Evolutionary conservation across 1,140 invertebrate genomes (phyloP).

Genomic region (Drosophila simulans): DNA sequence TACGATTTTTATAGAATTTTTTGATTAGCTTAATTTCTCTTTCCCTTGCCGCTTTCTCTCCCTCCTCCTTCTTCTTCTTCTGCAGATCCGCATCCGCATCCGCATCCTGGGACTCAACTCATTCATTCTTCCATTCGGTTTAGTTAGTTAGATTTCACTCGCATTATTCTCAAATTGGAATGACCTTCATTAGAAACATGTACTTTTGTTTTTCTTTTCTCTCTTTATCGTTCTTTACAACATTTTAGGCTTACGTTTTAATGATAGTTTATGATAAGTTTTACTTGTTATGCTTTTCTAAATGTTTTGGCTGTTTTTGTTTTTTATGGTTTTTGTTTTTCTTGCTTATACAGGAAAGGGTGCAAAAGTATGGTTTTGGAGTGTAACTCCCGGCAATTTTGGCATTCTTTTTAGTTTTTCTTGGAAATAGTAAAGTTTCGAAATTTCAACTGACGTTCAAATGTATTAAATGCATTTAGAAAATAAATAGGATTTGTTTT

Average conservation of each 20-base stretch:
- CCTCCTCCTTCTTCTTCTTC: not conserved
- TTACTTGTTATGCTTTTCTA: conserved; percentile 47
- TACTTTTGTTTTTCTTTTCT: conserved; percentile 67
- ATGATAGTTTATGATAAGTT: conserved; percentile 49
- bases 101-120: conserved; percentile 36
- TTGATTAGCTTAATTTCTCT: conserved; percentile 13
- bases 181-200: conserved; percentile 83
- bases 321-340: conserved; percentile 39
- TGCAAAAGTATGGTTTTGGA: conserved; percentile 68
- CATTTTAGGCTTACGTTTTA: conserved; percentile 54
- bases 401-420: conserved; percentile 56
- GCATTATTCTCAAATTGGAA: conserved; percentile 82
- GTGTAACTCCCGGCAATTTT: conserved; percentile 75
- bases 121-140: conserved; percentile 60
- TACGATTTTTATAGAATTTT: conserved; percentile 31
- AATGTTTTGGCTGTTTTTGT: conserved; percentile 55
- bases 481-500: conserved; percentile 77
- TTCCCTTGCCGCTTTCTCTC: conserved; percentile 10
- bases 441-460: conserved; percentile 70
- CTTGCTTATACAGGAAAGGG: conserved; percentile 69
- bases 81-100: not conserved
- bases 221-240: conserved; percentile 63
- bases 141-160: conserved; percentile 74
- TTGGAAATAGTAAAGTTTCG: conserved; percentile 81
- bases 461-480: conserved; percentile 82